Evolutionary conservation across 2,113 vertebrate species (phyloP).

Genomic region (Dryoscopus gambensis): DNA sequence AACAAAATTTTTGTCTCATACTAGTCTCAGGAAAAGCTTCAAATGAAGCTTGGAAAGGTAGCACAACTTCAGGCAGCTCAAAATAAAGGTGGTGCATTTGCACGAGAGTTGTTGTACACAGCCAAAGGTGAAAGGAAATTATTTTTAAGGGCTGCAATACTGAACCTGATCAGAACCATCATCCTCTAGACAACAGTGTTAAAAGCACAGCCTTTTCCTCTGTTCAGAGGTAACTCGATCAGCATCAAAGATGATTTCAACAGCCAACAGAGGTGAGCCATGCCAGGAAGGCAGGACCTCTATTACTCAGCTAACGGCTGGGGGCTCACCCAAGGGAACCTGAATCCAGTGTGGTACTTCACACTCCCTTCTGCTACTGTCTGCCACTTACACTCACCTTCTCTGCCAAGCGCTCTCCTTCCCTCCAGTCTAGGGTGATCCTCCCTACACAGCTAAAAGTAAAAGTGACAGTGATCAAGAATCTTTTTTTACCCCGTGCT

Average conservation of each 20-base stretch:
- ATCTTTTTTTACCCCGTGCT: neutral
- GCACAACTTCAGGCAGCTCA: neutral
- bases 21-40: neutral
- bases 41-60: neutral
- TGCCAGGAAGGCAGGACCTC: neutral
- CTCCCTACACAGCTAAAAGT: neutral
- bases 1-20: neutral
- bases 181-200: rapidly evolving
- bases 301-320: neutral
- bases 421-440: neutral
- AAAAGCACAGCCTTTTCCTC: neutral
- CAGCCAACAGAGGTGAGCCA: neutral
- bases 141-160: neutral
- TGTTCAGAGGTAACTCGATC: neutral
- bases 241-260: neutral
- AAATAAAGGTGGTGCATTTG: neutral
- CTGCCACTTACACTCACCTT: rapidly evolving
- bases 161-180: neutral
- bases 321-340: neutral
- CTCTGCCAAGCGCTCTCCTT: neutral
- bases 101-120: neutral
- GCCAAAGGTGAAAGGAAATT: neutral
- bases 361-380: neutral
- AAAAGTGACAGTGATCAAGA: neutral
- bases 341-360: neutral